These are phyloP conservation scores for Hyperopisus bebe DNA, from an alignment of 2,113 vertebrate genomes.

Conservation along the genomic window DNA sequence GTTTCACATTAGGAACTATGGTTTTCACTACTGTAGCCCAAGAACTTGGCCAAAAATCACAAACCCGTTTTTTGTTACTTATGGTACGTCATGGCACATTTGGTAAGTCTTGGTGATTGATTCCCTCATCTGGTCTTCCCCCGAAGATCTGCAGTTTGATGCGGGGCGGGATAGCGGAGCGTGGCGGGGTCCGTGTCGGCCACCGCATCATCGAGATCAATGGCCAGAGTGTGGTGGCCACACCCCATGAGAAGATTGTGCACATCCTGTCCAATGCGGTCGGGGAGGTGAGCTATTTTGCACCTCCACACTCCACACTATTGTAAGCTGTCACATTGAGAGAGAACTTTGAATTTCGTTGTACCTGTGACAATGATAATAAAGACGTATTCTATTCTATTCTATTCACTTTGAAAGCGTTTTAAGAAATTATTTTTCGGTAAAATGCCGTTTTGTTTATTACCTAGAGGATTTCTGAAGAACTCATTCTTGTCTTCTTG, in stretches of 20 bases:
- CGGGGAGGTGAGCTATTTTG: conserved; percentile 75
- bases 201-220: conserved; percentile 98
- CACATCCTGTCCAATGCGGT: conserved; percentile 92
- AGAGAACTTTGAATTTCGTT: no score
- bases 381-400: no score
- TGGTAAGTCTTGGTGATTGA: neutral
- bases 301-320: no score
- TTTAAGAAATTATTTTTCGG: neutral
- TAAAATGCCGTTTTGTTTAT: neutral
- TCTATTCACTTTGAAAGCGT: neutral
- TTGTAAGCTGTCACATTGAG: no score
- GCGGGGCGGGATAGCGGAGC: conserved; percentile 91
- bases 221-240: conserved; percentile 91
- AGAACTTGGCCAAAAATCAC: neutral
- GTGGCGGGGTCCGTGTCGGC: conserved; percentile 91
- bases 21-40: neutral
- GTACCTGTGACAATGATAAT: no score
- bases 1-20: neutral
- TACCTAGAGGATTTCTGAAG: neutral
- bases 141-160: conserved; percentile 94
- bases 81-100: neutral
- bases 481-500: conserved; percentile 24
- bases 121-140: neutral
- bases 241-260: conserved; percentile 91
- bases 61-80: neutral